Conservation (phyloP, 1,140 invertebrate genomes). For the Zaprionus vittiger region DNA sequence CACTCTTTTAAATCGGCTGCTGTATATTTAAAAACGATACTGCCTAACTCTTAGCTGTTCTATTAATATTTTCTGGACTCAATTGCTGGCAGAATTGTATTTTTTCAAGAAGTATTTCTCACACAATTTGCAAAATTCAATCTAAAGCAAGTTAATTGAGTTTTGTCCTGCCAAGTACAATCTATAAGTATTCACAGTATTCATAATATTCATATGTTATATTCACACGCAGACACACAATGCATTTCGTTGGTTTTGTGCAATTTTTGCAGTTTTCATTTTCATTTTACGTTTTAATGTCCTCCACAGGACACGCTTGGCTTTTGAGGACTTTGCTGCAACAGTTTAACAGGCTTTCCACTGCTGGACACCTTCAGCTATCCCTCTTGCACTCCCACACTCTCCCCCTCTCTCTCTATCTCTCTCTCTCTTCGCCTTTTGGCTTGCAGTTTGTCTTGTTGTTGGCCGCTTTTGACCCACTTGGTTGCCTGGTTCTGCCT, state of each 20-base stretch:
- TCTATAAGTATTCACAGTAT: slow-evolving; percentile 7
- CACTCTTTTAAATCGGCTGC: too few relatives aligned
- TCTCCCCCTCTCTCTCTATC: neutral
- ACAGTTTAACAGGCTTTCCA: slow-evolving; percentile 35
- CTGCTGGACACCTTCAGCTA: slow-evolving; percentile 9
- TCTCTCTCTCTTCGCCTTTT: neutral
- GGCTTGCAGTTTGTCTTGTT: slow-evolving; percentile 6
- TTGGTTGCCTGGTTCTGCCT: slow-evolving; percentile 26
- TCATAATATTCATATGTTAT: slow-evolving; percentile 1
- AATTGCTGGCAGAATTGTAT: neutral
- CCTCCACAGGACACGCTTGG: slow-evolving; percentile 8
- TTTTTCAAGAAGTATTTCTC: neutral
- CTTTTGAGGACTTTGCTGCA: slow-evolving; percentile 33
- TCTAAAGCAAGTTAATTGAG: neutral
- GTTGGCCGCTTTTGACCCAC: slow-evolving; percentile 46
- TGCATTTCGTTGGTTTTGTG: slow-evolving; percentile 5
- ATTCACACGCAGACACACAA: neutral
- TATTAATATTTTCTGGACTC: neutral
- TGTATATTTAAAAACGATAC: too few relatives aligned
- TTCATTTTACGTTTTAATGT: slow-evolving; percentile 11
- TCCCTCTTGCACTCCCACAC: neutral
- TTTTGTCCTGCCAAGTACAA: neutral
- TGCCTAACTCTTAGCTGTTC: too few relatives aligned
- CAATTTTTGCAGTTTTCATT: slow-evolving; percentile 20
- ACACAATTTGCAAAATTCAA: slow-evolving; percentile 1